These are phyloP conservation scores for Anthophora plumipes DNA, from an alignment of 2,888 invertebrate species.

Conservation along the genomic window DNA sequence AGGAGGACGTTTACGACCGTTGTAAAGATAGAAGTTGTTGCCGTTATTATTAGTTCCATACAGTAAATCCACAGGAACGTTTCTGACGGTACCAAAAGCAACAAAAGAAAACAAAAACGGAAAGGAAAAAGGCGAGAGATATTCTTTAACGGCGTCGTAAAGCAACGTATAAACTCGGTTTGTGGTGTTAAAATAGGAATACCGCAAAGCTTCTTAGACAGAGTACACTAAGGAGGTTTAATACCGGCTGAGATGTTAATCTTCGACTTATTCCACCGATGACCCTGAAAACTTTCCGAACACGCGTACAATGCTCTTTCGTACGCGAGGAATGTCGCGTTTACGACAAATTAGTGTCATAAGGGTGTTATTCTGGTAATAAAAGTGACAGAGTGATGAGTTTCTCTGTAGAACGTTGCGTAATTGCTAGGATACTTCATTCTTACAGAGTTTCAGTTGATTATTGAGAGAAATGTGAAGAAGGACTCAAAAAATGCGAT, in stretches of 20 bases:
- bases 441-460: too few species aligned
- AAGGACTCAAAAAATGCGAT: too few species aligned
- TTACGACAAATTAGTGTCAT: too few species aligned
- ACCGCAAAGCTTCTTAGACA: slow-evolving; percentile 23
- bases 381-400: too few species aligned
- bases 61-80: background rate
- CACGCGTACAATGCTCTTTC: too few species aligned
- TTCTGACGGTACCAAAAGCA: slow-evolving; percentile 6
- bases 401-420: too few species aligned
- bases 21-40: slow-evolving; percentile 25
- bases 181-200: slow-evolving; percentile 32
- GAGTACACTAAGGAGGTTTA: background rate
- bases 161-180: slow-evolving; percentile 45
- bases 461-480: too few species aligned
- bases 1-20: background rate
- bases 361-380: too few species aligned
- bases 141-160: slow-evolving; percentile 64
- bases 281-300: background rate
- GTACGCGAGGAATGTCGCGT: too few species aligned
- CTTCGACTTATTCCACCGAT: background rate
- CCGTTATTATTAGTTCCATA: slow-evolving; percentile 19
- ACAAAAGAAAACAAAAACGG: too few species aligned
- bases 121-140: too few species aligned
- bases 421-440: too few species aligned
- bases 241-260: background rate